These are phyloP conservation scores for Formica exsecta DNA, from an alignment of 1,140 invertebrate genomes.

Conservation along the genomic window DNA sequence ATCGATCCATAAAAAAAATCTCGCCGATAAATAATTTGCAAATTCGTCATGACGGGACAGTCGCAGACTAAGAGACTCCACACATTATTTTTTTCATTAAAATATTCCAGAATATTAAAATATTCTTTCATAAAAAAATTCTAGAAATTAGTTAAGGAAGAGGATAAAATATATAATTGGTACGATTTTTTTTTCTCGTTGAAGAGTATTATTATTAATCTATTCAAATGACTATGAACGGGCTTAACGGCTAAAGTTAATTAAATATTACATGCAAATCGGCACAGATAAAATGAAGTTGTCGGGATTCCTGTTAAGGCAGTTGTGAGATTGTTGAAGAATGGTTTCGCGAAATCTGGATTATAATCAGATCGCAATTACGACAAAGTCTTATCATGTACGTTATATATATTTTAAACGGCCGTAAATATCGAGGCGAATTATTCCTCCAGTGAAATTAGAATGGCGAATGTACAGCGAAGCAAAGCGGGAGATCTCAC, in stretches of 20 bases:
- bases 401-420: background rate
- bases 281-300: background rate
- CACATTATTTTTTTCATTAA: no score
- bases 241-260: constrained; percentile 15
- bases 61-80: background rate
- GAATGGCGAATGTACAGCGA: constrained; percentile 14
- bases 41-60: background rate
- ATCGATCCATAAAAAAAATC: constrained; percentile 22
- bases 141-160: background rate
- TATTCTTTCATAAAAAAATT: background rate
- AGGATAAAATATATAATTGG: constrained; percentile 1
- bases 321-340: constrained; percentile 27
- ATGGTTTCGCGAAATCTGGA: background rate
- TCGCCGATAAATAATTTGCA: background rate
- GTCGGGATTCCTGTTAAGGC: constrained; percentile 34
- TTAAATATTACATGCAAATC: constrained; percentile 27
- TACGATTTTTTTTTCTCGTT: constrained; percentile 12
- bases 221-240: background rate
- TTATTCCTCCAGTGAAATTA: background rate
- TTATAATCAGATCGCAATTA: background rate
- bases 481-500: background rate
- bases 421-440: constrained; percentile 12
- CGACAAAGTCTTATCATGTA: background rate
- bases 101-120: background rate
- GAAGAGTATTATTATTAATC: constrained; percentile 50